These are phyloP conservation scores for Mustela erminea DNA, from an alignment of 2,797 vertebrate genomes.

Conservation along the genomic window DNA sequence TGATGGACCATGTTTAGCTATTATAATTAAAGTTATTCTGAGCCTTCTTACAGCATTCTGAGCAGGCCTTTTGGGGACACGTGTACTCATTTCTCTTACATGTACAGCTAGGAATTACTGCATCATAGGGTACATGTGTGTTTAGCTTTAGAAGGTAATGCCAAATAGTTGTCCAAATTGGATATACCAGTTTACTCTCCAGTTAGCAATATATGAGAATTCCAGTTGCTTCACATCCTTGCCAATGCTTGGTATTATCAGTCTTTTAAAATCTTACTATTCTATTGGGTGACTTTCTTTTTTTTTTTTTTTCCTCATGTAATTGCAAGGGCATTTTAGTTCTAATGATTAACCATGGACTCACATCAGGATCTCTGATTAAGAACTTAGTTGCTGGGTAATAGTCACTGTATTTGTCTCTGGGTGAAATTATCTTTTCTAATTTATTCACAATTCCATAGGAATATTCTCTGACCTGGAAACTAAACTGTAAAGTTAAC, in stretches of 20 bases:
- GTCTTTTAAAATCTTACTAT: background rate
- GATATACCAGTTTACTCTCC: background rate
- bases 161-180: background rate
- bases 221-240: background rate
- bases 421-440: background rate
- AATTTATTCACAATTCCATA: background rate
- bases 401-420: background rate
- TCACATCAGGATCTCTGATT: conserved; percentile 2
- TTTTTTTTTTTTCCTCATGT: fast-evolving
- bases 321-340: background rate
- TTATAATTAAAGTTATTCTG: background rate
- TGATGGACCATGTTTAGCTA: background rate
- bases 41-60: background rate
- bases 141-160: background rate
- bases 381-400: conserved; percentile 26
- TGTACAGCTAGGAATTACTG: background rate
- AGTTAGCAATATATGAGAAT: background rate
- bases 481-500: conserved; percentile 22
- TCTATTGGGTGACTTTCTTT: background rate
- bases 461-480: background rate
- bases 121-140: background rate
- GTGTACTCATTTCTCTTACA: background rate
- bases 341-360: background rate
- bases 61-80: background rate
- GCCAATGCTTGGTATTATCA: background rate